These are phyloP conservation scores for Drosophila multiciliata DNA, from an alignment of 2,888 invertebrate species.

Conservation along the genomic window DNA sequence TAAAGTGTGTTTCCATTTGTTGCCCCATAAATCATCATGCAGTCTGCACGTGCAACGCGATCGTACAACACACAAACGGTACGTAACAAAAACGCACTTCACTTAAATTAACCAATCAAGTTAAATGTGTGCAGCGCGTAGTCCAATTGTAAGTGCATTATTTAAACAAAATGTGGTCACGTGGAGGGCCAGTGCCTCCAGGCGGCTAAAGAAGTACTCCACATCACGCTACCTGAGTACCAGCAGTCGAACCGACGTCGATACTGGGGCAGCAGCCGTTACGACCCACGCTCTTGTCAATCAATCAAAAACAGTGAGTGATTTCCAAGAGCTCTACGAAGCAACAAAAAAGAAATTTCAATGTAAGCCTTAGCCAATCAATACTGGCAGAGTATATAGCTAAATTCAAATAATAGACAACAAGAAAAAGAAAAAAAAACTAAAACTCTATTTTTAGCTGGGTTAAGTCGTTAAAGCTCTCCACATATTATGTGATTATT, in stretches of 20 bases:
- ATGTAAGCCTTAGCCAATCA: conserved; percentile 87
- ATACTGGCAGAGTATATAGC: conserved; percentile 47
- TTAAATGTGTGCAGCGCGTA: conserved; percentile 70
- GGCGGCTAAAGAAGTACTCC: not conserved
- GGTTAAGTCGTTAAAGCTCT: conserved; percentile 12
- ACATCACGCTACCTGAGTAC: conserved; percentile 17
- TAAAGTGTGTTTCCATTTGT: not conserved
- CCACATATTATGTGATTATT: conserved; percentile 7
- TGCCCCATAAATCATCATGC: conserved; percentile 38
- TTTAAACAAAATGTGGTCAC: conserved; percentile 54
- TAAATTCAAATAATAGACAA: not conserved
- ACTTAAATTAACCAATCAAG: conserved; percentile 45
- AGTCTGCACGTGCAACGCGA: conserved; percentile 36
- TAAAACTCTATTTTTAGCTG: conserved; percentile 22
- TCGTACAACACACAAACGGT: conserved; percentile 22
- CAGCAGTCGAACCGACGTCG: not conserved
- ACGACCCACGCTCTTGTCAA: conserved; percentile 40
- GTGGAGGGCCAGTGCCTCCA: conserved; percentile 9
- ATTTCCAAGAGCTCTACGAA: conserved; percentile 87
- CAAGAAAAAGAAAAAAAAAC: not conserved
- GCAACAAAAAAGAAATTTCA: conserved; percentile 89
- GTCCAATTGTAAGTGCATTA: conserved; percentile 50
- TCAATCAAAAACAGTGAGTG: conserved; percentile 69
- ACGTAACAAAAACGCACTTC: conserved; percentile 57
- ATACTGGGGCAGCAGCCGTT: conserved; percentile 43